Evolutionary conservation across 53 echinoderm and acorn worm genomes (phyloP).

Genomic region (Holothuria scabra): DNA sequence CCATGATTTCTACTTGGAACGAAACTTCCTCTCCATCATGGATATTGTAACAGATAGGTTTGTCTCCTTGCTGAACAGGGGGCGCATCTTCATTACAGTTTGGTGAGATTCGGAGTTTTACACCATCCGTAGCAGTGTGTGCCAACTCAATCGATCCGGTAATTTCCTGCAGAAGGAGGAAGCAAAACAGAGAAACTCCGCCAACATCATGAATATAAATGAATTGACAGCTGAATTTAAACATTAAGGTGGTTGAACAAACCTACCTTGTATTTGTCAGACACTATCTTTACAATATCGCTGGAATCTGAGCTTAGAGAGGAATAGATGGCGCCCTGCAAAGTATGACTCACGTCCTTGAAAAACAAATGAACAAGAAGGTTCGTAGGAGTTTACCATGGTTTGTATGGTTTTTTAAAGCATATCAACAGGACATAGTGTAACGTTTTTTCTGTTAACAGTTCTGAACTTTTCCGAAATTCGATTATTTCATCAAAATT

Average conservation of each 20-base stretch:
- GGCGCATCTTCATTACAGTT: not conserved
- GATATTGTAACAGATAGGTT: not conserved
- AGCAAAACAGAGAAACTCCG: not conserved
- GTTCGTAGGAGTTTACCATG: no score
- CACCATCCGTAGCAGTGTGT: conserved; percentile 8
- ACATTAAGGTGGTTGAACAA: not conserved
- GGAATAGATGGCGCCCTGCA: conserved; percentile 9
- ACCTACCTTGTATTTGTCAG: conserved; percentile 15
- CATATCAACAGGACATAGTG: no score
- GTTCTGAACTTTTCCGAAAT: no score
- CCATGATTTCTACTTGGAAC: conserved; percentile 16
- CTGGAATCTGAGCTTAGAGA: not conserved
- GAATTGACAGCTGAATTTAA: no score
- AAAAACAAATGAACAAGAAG: not conserved
- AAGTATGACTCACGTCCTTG: not conserved
- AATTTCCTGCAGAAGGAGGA: not conserved
- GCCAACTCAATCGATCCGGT: conserved; percentile 21
- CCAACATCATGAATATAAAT: no score
- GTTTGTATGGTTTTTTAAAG: no score
- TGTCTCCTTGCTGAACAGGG: not conserved
- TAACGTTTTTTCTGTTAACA: no score
- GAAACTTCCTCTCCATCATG: conserved; percentile 9
- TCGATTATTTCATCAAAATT: no score
- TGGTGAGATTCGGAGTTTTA: not conserved
- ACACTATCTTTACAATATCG: not conserved